These are phyloP conservation scores for Sclerurus mexicanus DNA, from an alignment of 2,113 vertebrate genomes.

Conservation along the genomic window DNA sequence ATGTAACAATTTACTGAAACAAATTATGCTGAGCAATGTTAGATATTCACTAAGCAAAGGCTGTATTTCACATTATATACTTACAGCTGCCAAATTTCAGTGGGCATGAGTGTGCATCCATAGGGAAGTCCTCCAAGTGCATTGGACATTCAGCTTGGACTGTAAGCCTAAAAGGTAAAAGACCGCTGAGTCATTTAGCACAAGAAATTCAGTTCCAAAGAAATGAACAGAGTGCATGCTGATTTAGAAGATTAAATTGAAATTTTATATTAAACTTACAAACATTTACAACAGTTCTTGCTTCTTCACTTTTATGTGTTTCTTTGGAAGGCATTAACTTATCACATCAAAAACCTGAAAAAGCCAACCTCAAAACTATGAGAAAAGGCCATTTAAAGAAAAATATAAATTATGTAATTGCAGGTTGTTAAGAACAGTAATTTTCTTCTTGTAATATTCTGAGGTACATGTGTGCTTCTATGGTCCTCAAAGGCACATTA, in stretches of 20 bases:
- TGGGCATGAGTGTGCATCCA: conserved; percentile 98
- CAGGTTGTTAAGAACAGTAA: neutral
- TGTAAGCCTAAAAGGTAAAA: conserved; percentile 88
- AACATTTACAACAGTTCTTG: conserved; percentile 14
- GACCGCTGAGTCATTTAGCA: conserved; percentile 23
- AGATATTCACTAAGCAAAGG: neutral
- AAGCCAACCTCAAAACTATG: conserved; percentile 8
- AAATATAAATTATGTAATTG: conserved; percentile 3
- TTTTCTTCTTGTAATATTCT: conserved; percentile 1
- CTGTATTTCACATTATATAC: conserved; percentile 66
- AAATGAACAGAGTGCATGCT: neutral
- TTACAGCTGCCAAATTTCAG: conserved; percentile 99
- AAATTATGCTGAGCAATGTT: neutral
- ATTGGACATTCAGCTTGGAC: conserved; percentile 99
- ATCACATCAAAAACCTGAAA: conserved; percentile 13
- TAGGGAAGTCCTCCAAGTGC: conserved; percentile 98
- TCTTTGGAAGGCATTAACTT: conserved; percentile 33
- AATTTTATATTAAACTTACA: conserved; percentile 32
- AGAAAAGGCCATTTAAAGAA: neutral
- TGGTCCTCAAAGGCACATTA: neutral
- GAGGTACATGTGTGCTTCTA: neutral
- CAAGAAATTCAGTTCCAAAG: conserved; percentile 45
- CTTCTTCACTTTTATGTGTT: conserved; percentile 18
- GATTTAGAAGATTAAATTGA: neutral
- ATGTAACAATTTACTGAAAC: neutral